Base-by-base conservation (phyloP, 1,140 invertebrate species). In the Sminthurinus signatus region DNA sequence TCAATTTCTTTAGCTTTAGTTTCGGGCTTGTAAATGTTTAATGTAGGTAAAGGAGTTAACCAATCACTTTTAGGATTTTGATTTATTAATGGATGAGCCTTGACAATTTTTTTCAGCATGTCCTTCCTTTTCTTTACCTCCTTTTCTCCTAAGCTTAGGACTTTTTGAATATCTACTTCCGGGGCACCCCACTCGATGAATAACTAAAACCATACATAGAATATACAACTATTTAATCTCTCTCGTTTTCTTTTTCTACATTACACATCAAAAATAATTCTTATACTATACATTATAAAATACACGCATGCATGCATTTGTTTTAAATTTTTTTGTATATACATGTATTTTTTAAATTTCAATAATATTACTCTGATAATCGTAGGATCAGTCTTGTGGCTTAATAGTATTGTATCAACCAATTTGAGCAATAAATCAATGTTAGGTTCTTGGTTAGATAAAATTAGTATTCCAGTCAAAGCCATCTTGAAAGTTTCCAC, bases 51-150 rank as follows among this genome's bases (percentile, higher is more conserved):
- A 15, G 44, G 28, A 42, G 59, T 32, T 17, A 65, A 36, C 67
- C 67, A 69, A 27, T 65, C 62, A 21, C 58, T 42, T 36, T 64
- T 65, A 21, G 62, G 62, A 8, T 28, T 31, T 29, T 52, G 32
- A 25, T 69, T 65, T 17, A 65, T 14, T 1, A 46, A 25, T 43
- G 67, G 58, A 36, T 65, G 64, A n/a, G 60, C 46, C 10, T 23
- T 25, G 12, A 64, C 25, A 39, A 69, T 44, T 25, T 55, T 62
- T 21, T 62, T 52, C 12, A 57, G 62, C 19, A 69, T 36, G 8
- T 69, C 67, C 43, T 62, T 69, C 23, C 67, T 32, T 28, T 65
- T 69, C 36, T 69, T 69, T 15, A 64, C 59, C 21, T 44, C 60
- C 0, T 43, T 19, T 15, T 52, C 15, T 28, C 42, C 48, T 10